A percentile compares a stretch with the other conserved stretches of the same genome.
phyloP scores from a whole-genome alignment of 2,113 vertebrate genomes.

The Microcebus jonahi region DNA sequence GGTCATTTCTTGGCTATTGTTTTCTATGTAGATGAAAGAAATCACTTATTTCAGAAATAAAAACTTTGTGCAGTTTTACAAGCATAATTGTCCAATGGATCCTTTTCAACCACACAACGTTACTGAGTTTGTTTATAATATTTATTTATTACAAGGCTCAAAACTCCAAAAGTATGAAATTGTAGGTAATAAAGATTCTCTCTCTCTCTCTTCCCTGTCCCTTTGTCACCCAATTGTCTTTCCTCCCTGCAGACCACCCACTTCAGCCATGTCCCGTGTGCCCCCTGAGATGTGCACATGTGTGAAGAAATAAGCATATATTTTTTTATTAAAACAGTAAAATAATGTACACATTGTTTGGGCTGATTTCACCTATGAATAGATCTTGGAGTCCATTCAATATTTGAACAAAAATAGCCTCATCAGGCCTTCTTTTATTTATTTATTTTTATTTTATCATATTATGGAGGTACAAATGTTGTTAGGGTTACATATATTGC shows the following conservation, averaged over 20 bases:
- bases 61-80: neutral
- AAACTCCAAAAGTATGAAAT: neutral
- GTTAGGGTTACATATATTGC: too few species aligned
- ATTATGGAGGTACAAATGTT: too few species aligned
- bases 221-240: fast-evolving
- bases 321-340: neutral
- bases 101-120: neutral
- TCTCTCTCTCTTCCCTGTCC: fast-evolving
- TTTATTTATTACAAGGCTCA: neutral
- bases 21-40: neutral
- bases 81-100: neutral
- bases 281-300: fast-evolving
- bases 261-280: fast-evolving
- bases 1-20: neutral
- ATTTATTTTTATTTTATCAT: too few species aligned
- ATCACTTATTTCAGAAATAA: neutral
- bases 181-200: too few species aligned
- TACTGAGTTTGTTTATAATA: neutral
- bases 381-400: neutral
- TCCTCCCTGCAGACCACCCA: too few species aligned
- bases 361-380: neutral
- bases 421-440: neutral
- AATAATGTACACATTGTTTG: neutral
- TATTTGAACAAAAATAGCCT: neutral
- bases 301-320: neutral